A percentile compares a stretch with the other conserved stretches of the same genome.
Evolutionary conservation across 2,888 invertebrate genomes (phyloP).

Genomic region (Meloe dianella): DNA sequence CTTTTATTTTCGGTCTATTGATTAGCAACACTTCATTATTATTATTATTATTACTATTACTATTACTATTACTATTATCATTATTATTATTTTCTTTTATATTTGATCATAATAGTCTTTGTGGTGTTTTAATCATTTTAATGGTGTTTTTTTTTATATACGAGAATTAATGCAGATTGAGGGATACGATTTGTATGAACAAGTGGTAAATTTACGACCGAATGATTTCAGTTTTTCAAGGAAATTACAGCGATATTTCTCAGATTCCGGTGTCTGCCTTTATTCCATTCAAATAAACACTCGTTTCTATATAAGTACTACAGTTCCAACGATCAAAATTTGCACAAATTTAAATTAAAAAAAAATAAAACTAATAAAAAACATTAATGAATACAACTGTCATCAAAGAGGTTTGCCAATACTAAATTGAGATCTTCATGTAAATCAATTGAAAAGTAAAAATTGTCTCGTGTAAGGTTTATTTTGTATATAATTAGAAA

Average conservation of each 20-base stretch:
- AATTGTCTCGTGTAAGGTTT: not conserved
- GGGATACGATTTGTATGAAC: conserved; percentile 45
- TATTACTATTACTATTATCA: not conserved
- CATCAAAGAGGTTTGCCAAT: not conserved
- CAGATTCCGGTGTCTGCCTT: conserved; percentile 29
- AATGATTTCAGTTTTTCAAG: conserved; percentile 56
- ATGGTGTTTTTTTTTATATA: conserved; percentile 45
- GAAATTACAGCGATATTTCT: conserved; percentile 57
- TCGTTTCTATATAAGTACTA: conserved; percentile 33
- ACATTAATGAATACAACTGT: not conserved
- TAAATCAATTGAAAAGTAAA: not conserved
- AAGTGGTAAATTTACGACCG: conserved; percentile 55
- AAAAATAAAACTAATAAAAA: not conserved
- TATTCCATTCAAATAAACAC: conserved; percentile 34
- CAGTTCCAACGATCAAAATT: conserved; percentile 4
- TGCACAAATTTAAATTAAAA: not conserved
- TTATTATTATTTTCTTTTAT: conserved; percentile 40
- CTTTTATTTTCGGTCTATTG: conserved; percentile 42
- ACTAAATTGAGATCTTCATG: not conserved
- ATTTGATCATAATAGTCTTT: conserved; percentile 41
- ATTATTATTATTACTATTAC: conserved; percentile 4
- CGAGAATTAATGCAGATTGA: conserved; percentile 51
- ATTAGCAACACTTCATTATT: conserved; percentile 37
- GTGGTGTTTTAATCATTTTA: conserved; percentile 54
- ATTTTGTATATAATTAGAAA: conserved; percentile 17